Conservation (phyloP, 2,888 invertebrate species). For the Tetropium fuscum region DNA sequence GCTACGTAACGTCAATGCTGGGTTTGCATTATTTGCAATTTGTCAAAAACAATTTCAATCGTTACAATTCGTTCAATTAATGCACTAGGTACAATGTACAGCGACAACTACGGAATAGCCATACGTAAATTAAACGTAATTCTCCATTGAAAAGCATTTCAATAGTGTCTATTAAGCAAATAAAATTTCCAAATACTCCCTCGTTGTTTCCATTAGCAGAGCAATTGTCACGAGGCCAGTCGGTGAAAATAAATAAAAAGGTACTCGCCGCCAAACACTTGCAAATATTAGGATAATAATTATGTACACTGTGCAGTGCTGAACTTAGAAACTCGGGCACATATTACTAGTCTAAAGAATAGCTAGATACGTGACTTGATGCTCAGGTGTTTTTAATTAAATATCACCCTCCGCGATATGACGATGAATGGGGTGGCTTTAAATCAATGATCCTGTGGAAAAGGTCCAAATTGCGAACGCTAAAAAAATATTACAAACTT, state of each 20-base stretch:
- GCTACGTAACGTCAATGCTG: too few relatives aligned
- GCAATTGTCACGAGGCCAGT: conserved; percentile 6
- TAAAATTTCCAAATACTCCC: conserved; percentile 10
- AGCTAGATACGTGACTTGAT: conserved; percentile 19
- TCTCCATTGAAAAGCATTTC: conserved; percentile 4
- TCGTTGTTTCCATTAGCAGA: conserved; percentile 13
- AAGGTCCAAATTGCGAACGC: conserved; percentile 14
- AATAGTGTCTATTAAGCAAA: conserved; percentile 8
- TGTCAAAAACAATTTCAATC: too few relatives aligned
- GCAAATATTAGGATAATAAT: conserved; percentile 9
- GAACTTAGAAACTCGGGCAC: conserved; percentile 2
- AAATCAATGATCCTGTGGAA: conserved; percentile 21
- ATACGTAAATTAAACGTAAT: conserved; percentile 19
- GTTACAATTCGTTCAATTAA: too few relatives aligned
- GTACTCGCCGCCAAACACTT: conserved; percentile 4
- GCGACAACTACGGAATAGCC: conserved; percentile 4
- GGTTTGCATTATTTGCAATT: too few relatives aligned
- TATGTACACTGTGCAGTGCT: background rate
- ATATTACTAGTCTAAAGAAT: conserved; percentile 7
- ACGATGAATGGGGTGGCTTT: conserved; percentile 11
- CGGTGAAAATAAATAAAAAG: conserved; percentile 7
- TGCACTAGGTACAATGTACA: background rate
- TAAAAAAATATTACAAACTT: conserved; percentile 25
- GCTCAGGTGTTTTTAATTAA: conserved; percentile 29
- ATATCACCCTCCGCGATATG: conserved; percentile 1